Evolutionary conservation across 2,113 vertebrate genomes (phyloP).

Genomic region (Thomomys bottae): DNA sequence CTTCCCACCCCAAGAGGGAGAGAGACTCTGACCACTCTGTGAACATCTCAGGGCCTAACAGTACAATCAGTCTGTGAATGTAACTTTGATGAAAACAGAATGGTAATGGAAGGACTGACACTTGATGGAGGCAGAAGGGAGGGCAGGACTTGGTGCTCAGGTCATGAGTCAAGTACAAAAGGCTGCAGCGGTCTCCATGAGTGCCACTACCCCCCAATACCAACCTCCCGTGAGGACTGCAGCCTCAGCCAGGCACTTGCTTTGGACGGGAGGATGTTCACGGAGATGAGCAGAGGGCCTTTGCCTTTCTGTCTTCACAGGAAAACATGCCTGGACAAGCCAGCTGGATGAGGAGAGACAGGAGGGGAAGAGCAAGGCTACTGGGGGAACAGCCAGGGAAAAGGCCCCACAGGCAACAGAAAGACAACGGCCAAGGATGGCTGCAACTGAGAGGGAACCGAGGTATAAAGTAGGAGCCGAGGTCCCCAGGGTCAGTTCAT

Average conservation of each 20-base stretch:
- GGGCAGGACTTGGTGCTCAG: neutral
- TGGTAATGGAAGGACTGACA: neutral
- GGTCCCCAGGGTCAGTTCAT: neutral
- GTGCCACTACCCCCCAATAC: neutral
- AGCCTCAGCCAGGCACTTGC: neutral
- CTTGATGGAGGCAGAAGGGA: neutral
- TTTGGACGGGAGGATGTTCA: neutral
- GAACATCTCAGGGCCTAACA: neutral
- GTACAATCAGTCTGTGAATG: accelerated
- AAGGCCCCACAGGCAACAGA: neutral
- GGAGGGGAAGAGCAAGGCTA: neutral
- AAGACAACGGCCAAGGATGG: neutral
- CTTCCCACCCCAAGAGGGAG: neutral
- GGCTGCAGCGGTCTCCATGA: neutral
- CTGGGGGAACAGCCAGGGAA: neutral
- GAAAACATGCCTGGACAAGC: neutral
- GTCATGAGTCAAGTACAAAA: neutral
- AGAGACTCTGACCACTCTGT: neutral
- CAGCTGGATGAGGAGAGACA: neutral
- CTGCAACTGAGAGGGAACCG: neutral
- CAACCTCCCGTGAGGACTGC: neutral
- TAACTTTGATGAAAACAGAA: neutral
- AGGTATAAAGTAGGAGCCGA: neutral
- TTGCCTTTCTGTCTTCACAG: accelerated
- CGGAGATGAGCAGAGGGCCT: neutral